A percentile compares a stretch with the other conserved stretches of the same genome.
These are phyloP conservation scores for Plebejus argus DNA, from an alignment of 2,888 invertebrate species.

Conservation along the genomic window DNA sequence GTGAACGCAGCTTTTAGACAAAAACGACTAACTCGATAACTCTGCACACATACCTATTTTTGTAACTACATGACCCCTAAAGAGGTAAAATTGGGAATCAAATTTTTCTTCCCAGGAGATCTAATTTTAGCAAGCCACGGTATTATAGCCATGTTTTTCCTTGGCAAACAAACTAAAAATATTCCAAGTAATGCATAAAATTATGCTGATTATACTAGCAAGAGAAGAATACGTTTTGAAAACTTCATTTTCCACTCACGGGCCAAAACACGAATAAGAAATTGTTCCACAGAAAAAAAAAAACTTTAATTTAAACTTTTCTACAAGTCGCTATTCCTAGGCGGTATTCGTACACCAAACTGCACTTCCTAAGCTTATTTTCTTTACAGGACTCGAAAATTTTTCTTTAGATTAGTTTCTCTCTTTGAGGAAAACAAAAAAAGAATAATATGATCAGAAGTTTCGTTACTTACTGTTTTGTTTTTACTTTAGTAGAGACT, in stretches of 20 bases:
- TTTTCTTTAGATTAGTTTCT: constrained; percentile 80
- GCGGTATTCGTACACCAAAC: constrained; percentile 71
- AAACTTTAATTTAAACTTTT: constrained; percentile 77
- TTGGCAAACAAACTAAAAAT: neutral
- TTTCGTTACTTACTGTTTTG: neutral
- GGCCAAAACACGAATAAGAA: constrained; percentile 39
- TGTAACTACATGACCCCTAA: no score
- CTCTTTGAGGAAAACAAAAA: constrained; percentile 77
- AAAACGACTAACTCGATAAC: no score
- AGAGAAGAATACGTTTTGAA: constrained; percentile 26
- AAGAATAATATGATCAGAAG: constrained; percentile 63
- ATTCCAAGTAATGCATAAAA: neutral
- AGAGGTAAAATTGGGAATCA: no score
- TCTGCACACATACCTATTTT: no score
- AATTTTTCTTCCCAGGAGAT: no score
- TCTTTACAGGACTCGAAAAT: constrained; percentile 75
- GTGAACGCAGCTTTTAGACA: no score
- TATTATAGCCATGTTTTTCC: neutral
- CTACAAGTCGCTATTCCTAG: constrained; percentile 60
- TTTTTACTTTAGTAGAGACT: neutral
- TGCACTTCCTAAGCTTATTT: constrained; percentile 79
- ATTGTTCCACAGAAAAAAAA: constrained; percentile 63
- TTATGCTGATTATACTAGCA: constrained; percentile 5
- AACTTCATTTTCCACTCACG: constrained; percentile 38
- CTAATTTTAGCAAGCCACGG: no score